Evolutionary conservation across 2,113 vertebrate species (phyloP), one percentile per base, ranked within the genome.

Genomic region (Crypturellus undulatus): DNA sequence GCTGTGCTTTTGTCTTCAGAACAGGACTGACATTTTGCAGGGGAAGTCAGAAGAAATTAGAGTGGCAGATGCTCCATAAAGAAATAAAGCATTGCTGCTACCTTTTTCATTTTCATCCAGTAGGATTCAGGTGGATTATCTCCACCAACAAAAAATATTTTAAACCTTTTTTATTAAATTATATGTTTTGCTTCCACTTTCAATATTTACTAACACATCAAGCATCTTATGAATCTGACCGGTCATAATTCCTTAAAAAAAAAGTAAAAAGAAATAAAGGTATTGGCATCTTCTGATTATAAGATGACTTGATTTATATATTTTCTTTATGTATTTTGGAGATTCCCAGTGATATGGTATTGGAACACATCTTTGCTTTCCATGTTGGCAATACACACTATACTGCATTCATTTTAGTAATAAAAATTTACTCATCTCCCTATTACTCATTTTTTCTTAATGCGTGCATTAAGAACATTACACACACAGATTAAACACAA

Each of bases 111-210:
- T 96, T 96, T 95, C 79, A 89, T 93, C 90, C 79, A 83, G 82
- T 34, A 88, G 96, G 96, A 96, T 97, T 97, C 97, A 90, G 92
- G 94, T 96, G 94, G 97, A 97, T 97, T 97, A 97, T 97, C 95
- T 96, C 89, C 71, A 96, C 14, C 26, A 96, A 91, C 67, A 93
- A 81, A 86, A 95, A 79, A 65, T 40, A 84, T 88, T 92, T 93
- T 81, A 94, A 96, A 81, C 83, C 84, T 18, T 84, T 21, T 93
- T 89, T 92, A 89, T 89, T 84, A 62, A 83, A 89, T 63, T 82
- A 84, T n/a, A 4, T 56, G 76, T 92, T 81, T 94, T 1, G 1
- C 36, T 90, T 88, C 47, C 36, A 84, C 65, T 91, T 77, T 79
- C 22, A 84, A 3, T 54, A 85, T 5, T 20, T 79, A 95, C 63